phyloP scores from a whole-genome alignment of 2,797 vertebrate species.

The Thunnus albacares region DNA sequence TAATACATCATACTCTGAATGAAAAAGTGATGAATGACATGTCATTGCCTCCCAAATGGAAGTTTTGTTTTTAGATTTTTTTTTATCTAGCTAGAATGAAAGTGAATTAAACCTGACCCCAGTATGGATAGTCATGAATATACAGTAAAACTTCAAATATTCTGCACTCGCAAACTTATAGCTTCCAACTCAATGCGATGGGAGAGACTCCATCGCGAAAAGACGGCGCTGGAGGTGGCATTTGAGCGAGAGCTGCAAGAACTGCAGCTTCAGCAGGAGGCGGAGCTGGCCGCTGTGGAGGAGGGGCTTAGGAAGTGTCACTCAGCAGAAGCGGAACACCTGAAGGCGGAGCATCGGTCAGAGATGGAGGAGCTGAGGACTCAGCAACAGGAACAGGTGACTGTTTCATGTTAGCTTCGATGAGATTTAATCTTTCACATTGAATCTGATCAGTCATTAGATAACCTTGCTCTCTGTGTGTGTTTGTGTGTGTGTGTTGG shows the following conservation, averaged over 20 bases:
- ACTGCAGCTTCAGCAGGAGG: slow-evolving; percentile 90
- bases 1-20: neutral
- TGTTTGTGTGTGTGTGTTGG: slow-evolving; percentile 25
- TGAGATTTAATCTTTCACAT: neutral
- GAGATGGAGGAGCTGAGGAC: slow-evolving; percentile 88
- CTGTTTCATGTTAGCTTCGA: neutral
- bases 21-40: neutral
- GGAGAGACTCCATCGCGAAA: slow-evolving; percentile 91
- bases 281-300: slow-evolving; percentile 89
- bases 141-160: neutral
- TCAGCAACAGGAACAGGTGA: slow-evolving; percentile 94
- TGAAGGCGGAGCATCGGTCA: slow-evolving; percentile 89
- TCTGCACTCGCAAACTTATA: slow-evolving; percentile 56
- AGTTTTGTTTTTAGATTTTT: neutral
- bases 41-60: neutral
- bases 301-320: slow-evolving; percentile 89
- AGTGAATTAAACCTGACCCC: neutral
- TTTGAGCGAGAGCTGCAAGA: slow-evolving; percentile 89
- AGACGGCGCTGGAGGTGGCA: slow-evolving; percentile 89
- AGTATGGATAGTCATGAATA: neutral
- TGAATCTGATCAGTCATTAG: slow-evolving; percentile 1
- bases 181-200: slow-evolving; percentile 87
- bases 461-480: neutral
- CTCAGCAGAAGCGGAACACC: slow-evolving; percentile 80
- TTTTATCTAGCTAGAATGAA: neutral